phyloP scores from a whole-genome alignment of 2,888 invertebrate genomes.

The Chaitophorus viminalis region DNA sequence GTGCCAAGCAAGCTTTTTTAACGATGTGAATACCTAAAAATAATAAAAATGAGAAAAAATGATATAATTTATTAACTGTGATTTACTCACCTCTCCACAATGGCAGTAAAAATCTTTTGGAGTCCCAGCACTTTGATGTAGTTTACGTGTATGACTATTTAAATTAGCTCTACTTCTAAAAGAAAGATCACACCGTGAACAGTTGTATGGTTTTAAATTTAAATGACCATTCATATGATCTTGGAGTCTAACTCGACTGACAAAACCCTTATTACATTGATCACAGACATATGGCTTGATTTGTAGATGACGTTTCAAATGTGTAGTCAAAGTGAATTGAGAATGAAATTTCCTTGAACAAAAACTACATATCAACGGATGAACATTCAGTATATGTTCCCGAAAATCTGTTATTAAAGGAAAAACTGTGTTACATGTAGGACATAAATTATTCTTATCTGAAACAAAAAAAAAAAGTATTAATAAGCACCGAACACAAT shows the following conservation, averaged over 20 bases:
- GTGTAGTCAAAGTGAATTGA: conserved; percentile 75
- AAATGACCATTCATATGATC: conserved; percentile 88
- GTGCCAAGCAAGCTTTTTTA: conserved; percentile 86
- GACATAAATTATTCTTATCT: conserved; percentile 68
- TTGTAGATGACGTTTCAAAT: conserved; percentile 82
- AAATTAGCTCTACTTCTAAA: conserved; percentile 86
- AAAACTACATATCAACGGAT: conserved; percentile 83
- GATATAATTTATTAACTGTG: background rate
- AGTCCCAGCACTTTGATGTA: conserved; percentile 80
- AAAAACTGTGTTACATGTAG: conserved; percentile 76
- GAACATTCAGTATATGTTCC: conserved; percentile 77
- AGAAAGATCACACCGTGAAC: conserved; percentile 80
- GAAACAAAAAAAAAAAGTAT: conserved; percentile 18
- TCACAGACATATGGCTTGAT: conserved; percentile 81
- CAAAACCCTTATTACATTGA: conserved; percentile 83
- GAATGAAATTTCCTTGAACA: conserved; percentile 83
- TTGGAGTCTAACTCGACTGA: conserved; percentile 81
- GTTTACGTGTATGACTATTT: conserved; percentile 83
- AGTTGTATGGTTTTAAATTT: conserved; percentile 80
- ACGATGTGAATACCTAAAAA: conserved; percentile 74
- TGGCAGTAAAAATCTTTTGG: conserved; percentile 79
- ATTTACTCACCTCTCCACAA: conserved; percentile 76
- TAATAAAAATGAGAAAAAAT: background rate
- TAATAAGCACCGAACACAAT: background rate
- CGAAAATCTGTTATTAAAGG: conserved; percentile 76